A percentile compares a stretch with the other conserved stretches of the same genome.
These are phyloP conservation scores for Phengaris arion DNA, from an alignment of 2,888 invertebrate species.

Conservation along the genomic window DNA sequence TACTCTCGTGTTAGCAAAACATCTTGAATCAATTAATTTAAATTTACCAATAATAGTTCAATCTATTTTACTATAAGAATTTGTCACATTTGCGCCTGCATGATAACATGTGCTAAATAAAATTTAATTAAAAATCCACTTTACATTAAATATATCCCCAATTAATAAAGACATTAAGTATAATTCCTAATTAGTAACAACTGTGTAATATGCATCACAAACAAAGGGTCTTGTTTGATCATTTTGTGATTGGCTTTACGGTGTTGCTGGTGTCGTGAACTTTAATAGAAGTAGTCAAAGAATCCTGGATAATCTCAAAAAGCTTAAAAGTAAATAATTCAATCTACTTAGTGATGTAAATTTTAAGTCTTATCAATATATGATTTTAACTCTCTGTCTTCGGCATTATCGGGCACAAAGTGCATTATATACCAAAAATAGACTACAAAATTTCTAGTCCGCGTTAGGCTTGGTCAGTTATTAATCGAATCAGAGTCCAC, in stretches of 20 bases:
- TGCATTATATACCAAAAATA: background rate
- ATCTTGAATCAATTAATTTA: background rate
- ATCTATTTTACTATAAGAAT: background rate
- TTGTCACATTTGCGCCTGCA: background rate
- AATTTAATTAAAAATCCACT: background rate
- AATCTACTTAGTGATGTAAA: no score
- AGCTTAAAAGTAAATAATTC: no score
- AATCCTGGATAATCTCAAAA: no score
- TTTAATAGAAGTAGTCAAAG: no score
- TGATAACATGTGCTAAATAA: conserved; percentile 5
- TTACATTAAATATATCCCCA: background rate
- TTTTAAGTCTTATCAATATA: no score
- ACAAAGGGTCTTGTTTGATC: no score
- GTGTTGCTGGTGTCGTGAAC: no score
- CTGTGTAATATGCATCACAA: background rate
- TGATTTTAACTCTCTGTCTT: no score
- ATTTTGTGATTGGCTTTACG: no score
- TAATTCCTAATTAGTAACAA: conserved; percentile 27
- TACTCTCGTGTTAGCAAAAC: background rate
- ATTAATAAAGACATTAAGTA: background rate
- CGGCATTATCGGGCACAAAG: no score
- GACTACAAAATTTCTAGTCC: background rate
- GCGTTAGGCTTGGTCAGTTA: conserved; percentile 5
- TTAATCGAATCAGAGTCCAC: conserved; percentile 38
- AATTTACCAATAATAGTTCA: background rate